Conservation (phyloP, 2,113 vertebrate species). For the Thomomys bottae region DNA sequence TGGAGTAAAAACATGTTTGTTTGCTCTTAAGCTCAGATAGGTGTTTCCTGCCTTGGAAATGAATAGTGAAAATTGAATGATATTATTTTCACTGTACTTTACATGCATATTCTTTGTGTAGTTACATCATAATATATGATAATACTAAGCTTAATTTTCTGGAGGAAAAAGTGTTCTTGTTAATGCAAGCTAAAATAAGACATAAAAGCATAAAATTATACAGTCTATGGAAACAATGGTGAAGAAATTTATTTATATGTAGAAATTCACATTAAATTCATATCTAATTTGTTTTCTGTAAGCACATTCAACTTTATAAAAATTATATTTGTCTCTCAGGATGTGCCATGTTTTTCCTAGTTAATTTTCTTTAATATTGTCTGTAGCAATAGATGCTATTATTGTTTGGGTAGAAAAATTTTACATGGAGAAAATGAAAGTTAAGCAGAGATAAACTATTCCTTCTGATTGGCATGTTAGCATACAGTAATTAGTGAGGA, state of each 20-base stretch:
- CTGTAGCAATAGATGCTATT: too few species aligned
- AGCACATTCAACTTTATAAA: too few species aligned
- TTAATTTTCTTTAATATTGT: too few species aligned
- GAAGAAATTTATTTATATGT: conserved; percentile 11
- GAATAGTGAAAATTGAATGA: background rate
- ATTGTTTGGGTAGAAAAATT: too few species aligned
- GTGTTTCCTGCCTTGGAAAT: background rate
- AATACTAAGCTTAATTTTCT: too few species aligned
- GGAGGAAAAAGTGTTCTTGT: background rate
- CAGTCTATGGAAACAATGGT: background rate
- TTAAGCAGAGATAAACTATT: background rate
- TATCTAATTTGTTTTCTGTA: too few species aligned
- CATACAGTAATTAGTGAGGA: background rate
- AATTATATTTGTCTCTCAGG: too few species aligned
- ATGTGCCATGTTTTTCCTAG: too few species aligned
- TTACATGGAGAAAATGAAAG: background rate
- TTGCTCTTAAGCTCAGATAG: too few species aligned
- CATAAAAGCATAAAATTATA: background rate
- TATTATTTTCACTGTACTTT: background rate
- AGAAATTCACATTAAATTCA: too few species aligned
- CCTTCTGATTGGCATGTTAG: background rate
- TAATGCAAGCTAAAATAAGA: background rate
- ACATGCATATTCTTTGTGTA: background rate
- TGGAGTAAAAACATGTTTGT: too few species aligned
- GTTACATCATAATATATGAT: background rate